Base-by-base conservation (phyloP, 2,888 invertebrate genomes). In the Pyrrhosoma nymphula region DNA sequence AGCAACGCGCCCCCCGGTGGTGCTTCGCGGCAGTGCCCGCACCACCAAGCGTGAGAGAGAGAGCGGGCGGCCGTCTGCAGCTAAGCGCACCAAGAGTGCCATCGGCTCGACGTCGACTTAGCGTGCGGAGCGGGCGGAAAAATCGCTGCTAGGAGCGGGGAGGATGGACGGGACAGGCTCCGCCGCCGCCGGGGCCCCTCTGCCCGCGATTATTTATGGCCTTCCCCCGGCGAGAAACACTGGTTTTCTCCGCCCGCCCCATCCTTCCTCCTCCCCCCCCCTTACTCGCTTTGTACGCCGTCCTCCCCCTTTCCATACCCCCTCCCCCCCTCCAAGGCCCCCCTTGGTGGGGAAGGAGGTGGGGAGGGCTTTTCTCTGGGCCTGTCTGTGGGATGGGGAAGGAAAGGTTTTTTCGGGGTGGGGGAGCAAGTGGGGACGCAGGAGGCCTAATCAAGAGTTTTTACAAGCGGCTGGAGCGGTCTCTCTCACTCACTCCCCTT, bases 401-500 rank as follows among this genome's bases (percentile, higher is more conserved):
- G 35, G 60, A 2, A 20, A 2, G 20, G 63, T 20, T 56, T 8
- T n/a, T n/a, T 12, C 35, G 6, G 90, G n/a, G 56, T 3, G 63
- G 63, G 56, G 30, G 89, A 47, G 23, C 55, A 47, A 55, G 89
- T 26, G 47, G 95, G 60, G 69, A 69, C 88, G 95, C 95, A 56
- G 95, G 82, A 56, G 95, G 93, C 95, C 95, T 95, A 95, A 95
- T 95, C 95, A 95, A 95, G 95, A 95, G 95, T 95, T 95, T 95
- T 95, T 93, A 95, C 95, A 95, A 95, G 95, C 95, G 95, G 95
- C 95, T 90, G 93, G 93, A 93, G 93, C 90, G 90, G 56, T 69
- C 69, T 69, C 63, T 35, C 60, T 60, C 90, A 60, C 91, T 39
- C 35, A 12, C 91, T 63, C 39, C 63, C 91, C 91, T 23, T 95